Evolutionary conservation across 2,113 vertebrate genomes (phyloP), one percentile per base, ranked within the genome.

Genomic region (Dissostichus mawsoni): DNA sequence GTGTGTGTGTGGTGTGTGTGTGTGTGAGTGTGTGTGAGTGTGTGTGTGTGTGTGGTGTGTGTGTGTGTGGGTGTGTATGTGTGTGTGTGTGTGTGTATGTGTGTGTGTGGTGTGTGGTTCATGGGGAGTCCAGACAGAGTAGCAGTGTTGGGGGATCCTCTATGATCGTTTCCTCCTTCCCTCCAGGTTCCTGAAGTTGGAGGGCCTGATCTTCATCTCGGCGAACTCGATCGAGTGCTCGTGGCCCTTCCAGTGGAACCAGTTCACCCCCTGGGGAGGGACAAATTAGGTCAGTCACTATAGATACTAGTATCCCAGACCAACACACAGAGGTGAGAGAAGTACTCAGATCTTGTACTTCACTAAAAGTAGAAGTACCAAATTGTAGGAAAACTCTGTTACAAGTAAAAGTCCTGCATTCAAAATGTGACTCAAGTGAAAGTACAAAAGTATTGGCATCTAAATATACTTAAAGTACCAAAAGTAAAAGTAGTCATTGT

Each of bases 201-300:
- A 95, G 1, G 98, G 97, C 86, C 98, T 95, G 88, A 99, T 91
- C 91, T 99, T 99, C 98, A 99, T 99, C 93, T 99, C 98, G 0
- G 97, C 98, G 44, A 98, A 99, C 92, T 97, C 95, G 48, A 99
- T 97, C 3, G 98, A 99, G 52, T 99, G 95, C 79, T 99, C 97
- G 0, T 99, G 98, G 76, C 98, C 98, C 87, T 99, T 99, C 98
- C 98, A 99, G 87, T 99, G 98, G 96, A 98, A 99, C 98, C 98
- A 99, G 95, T 99, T 99, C 18, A 99, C 94, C 0, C 98, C 98
- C 98, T 99, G 86, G 33, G 57, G 44, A 51, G 7, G 1, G 8
- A 45, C 3, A 64, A n/a, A 64, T 6, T 6, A 45, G 64, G 59
- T 59, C 17, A 65, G 1, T 41, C 13, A 25, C 44, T 41, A n/a